Percentiles rank a stretch among this genome's conserved stretches.
Conservation (phyloP, 2,113 vertebrate species). For the Lepisosteus osseus region DNA sequence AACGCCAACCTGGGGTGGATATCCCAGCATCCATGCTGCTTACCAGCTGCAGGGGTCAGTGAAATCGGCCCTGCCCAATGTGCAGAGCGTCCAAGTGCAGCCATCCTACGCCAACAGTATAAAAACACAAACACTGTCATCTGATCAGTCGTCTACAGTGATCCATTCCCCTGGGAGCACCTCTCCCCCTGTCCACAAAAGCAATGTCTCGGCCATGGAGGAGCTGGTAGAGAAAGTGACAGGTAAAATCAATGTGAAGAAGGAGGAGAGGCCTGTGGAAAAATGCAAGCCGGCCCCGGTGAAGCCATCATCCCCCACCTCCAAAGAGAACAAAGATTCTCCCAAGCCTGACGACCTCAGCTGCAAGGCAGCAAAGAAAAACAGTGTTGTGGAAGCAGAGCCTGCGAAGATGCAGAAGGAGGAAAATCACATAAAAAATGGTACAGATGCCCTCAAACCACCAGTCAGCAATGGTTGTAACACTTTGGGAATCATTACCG, state of each 20-base stretch:
- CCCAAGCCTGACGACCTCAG: slow-evolving; percentile 66
- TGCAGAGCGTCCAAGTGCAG: slow-evolving; percentile 86
- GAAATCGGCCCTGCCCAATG: slow-evolving; percentile 72
- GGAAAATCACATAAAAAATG: slow-evolving; percentile 76
- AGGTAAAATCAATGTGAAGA: slow-evolving; percentile 82
- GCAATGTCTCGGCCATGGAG: slow-evolving; percentile 95
- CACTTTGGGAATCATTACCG: slow-evolving; percentile 90
- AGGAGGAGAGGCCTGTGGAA: slow-evolving; percentile 75
- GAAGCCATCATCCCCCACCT: slow-evolving; percentile 70
- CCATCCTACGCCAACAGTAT: slow-evolving; percentile 75
- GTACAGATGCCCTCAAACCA: slow-evolving; percentile 76
- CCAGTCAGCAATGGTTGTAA: slow-evolving; percentile 84
- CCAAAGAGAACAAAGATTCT: slow-evolving; percentile 80
- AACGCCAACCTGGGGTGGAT: slow-evolving; percentile 94
- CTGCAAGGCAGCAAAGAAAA: slow-evolving; percentile 64
- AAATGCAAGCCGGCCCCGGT: slow-evolving; percentile 64
- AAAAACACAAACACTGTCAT: slow-evolving; percentile 73
- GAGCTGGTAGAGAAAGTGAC: slow-evolving; percentile 96
- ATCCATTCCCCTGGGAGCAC: slow-evolving; percentile 80
- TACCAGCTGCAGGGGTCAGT: slow-evolving; percentile 90
- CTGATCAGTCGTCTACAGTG: slow-evolving; percentile 69
- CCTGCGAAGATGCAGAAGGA: slow-evolving; percentile 81
- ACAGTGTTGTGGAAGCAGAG: slow-evolving; percentile 66
- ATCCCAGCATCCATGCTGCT: slow-evolving; percentile 96
- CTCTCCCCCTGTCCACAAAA: slow-evolving; percentile 85